phyloP scores from a whole-genome alignment of 2,113 vertebrate genomes.

The Corvus cornix region DNA sequence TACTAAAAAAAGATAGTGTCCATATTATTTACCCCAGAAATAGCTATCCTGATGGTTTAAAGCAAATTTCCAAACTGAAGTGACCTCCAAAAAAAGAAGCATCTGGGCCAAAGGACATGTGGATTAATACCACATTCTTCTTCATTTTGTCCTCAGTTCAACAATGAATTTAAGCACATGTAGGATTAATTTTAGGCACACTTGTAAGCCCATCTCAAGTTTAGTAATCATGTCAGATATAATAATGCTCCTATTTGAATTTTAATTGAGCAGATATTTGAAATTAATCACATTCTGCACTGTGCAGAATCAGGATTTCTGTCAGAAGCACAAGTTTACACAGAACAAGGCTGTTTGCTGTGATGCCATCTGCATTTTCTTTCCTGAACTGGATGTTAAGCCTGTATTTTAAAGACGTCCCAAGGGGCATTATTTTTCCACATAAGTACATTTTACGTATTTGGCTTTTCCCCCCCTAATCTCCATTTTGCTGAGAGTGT shows the following conservation, averaged over 20 bases:
- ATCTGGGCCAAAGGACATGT: neutral
- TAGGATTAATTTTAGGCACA: slow-evolving; percentile 15
- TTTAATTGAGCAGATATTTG: slow-evolving; percentile 27
- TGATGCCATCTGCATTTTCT: neutral
- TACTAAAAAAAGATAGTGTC: neutral
- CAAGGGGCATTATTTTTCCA: neutral
- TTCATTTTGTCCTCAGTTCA: neutral
- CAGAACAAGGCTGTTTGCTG: neutral
- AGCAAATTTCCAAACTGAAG: neutral
- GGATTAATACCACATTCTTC: neutral
- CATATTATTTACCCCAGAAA: neutral
- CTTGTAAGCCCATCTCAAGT: neutral
- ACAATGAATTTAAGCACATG: neutral
- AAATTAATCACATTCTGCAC: slow-evolving; percentile 13
- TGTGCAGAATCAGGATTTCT: neutral
- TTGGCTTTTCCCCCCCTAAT: neutral
- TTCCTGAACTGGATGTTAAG: neutral
- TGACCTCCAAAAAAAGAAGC: neutral
- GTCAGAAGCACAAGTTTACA: neutral
- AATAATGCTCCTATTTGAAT: slow-evolving; percentile 1
- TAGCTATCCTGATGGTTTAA: neutral
- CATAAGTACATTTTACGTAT: neutral
- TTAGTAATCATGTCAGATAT: neutral
- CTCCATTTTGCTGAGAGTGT: neutral
- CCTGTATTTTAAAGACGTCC: neutral